These are phyloP conservation scores for Cheilosia impressa DNA, from an alignment of 2,888 invertebrate species.

Conservation along the genomic window DNA sequence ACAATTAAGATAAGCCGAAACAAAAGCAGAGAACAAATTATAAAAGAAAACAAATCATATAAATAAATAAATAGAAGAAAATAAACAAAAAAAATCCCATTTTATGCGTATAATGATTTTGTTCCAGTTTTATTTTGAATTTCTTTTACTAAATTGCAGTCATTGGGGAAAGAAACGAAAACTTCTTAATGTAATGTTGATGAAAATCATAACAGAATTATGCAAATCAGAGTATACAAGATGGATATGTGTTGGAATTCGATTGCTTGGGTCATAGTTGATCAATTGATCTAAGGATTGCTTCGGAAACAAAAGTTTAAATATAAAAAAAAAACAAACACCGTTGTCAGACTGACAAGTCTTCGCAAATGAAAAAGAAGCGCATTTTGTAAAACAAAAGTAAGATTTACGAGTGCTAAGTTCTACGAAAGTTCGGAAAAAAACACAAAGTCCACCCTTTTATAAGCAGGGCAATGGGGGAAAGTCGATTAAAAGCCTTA, in stretches of 20 bases:
- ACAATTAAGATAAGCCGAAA: slow-evolving; percentile 76
- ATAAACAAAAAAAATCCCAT: slow-evolving; percentile 15
- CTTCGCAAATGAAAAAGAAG: background rate
- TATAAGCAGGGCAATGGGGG: too few species aligned
- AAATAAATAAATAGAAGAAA: slow-evolving; percentile 49
- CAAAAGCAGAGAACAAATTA: slow-evolving; percentile 63
- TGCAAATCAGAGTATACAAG: slow-evolving; percentile 53
- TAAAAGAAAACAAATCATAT: slow-evolving; percentile 32
- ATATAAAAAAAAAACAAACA: background rate
- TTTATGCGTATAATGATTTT: slow-evolving; percentile 39
- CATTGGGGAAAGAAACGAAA: slow-evolving; percentile 27
- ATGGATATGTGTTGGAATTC: slow-evolving; percentile 25
- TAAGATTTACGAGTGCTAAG: background rate
- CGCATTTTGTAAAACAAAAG: background rate
- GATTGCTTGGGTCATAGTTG: background rate
- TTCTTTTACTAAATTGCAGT: slow-evolving; percentile 20
- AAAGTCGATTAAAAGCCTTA: too few species aligned
- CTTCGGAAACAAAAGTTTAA: background rate
- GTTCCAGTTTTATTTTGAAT: slow-evolving; percentile 31
- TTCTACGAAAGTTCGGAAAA: background rate
- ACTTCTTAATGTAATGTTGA: slow-evolving; percentile 36
- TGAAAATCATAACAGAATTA: slow-evolving; percentile 47
- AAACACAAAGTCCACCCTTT: background rate
- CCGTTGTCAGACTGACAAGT: background rate
- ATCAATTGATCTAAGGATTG: background rate